Evolutionary conservation across 2,888 invertebrate genomes (phyloP).

Genomic region (Panzeria rudis): DNA sequence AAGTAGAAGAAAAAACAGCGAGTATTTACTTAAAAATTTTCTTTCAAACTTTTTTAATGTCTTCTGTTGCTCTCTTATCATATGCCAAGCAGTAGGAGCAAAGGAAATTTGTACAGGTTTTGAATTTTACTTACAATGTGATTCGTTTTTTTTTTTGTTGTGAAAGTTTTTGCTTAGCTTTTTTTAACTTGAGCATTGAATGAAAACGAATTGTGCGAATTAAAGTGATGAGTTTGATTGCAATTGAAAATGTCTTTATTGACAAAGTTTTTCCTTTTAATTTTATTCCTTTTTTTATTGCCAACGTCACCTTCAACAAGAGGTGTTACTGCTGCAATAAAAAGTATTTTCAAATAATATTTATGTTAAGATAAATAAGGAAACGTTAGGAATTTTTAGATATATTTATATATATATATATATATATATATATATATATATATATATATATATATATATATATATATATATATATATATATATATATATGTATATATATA

Average conservation of each 20-base stretch:
- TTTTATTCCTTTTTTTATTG: background rate
- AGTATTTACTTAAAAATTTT: slow-evolving; percentile 47
- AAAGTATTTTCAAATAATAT: background rate
- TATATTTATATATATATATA: too few relatives aligned
- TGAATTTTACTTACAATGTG: slow-evolving; percentile 51
- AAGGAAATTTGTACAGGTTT: background rate
- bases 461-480: too few relatives aligned
- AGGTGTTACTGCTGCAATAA: background rate
- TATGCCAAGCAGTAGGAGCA: slow-evolving; percentile 13
- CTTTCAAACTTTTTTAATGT: slow-evolving; percentile 21
- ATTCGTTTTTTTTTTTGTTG: slow-evolving; percentile 19
- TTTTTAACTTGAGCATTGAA: slow-evolving; percentile 20
- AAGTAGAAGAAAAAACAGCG: background rate
- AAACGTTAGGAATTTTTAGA: too few relatives aligned
- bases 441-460: too few relatives aligned
- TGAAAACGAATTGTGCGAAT: slow-evolving; percentile 72
- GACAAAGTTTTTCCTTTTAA: slow-evolving; percentile 67
- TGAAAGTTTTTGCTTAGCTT: background rate
- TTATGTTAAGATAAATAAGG: too few relatives aligned
- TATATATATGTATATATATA: too few relatives aligned
- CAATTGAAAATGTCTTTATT: slow-evolving; percentile 77
- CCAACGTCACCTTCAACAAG: background rate
- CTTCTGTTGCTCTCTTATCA: slow-evolving; percentile 54
- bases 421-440: too few relatives aligned
- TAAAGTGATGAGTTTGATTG: slow-evolving; percentile 82